Evolutionary conservation across 2,888 invertebrate species (phyloP), one percentile per base, ranked within the genome.

Genomic region (Eumerus sabulonum): DNA sequence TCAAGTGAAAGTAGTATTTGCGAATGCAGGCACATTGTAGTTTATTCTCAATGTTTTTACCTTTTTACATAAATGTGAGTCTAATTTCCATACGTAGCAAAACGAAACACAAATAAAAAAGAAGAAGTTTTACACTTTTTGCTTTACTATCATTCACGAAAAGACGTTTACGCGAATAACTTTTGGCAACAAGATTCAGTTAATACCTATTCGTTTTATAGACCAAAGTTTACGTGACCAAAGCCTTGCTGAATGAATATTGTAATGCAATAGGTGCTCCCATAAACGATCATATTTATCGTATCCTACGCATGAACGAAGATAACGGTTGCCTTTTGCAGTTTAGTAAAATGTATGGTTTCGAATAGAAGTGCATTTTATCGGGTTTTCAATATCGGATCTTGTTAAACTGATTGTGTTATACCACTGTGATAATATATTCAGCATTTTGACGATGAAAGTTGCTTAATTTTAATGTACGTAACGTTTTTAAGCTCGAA

Each of bases 231-330:
- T n/a, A n/a, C 19, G 45, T 45, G 57, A 62, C 16, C 59, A 42
- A 40, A 64, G 64, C 19, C 57, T 48, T 70, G 47, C 59, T 76
- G 70, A 70, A 76, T 76, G 64, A 76, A 68, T 62, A 76, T 67
- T 67, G 50, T 48, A 54, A 59, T 70, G 57, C 63, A 57, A 70
- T 64, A 59, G 59, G 76, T 64, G 70, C 42, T 64, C 53, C 64
- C 54, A 53, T 76, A 64, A 76, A 64, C 59, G 59, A 48, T 70
- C 56, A 63, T 68, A 62, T 45, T 57, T 51, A 54, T 47, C 53
- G 60, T 14, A 19, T n/a, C 17, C 50, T 27, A 27, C 9, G 12
- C 9, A 19, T 47, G 13, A 17, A 13, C 18, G 27, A 4, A 27
- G 3, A 7, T 27, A 27, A 27, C 7, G 7, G 14, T n/a, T 45